These are phyloP conservation scores for Meloe dianella DNA, from an alignment of 2,888 invertebrate species.

Conservation along the genomic window DNA sequence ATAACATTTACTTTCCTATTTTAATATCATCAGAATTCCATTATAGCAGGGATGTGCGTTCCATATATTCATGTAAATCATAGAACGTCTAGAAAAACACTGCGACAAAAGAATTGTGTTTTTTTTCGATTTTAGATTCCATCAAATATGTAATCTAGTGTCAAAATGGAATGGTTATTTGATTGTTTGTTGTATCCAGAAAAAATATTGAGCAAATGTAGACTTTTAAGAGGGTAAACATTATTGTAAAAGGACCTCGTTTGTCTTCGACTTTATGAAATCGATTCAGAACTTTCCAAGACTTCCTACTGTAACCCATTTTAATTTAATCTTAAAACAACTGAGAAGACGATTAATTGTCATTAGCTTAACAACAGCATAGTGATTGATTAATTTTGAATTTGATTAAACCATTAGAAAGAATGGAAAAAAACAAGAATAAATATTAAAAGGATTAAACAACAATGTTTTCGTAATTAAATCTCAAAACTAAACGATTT, in stretches of 20 bases:
- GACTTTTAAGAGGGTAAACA: not conserved
- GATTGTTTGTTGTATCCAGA: not conserved
- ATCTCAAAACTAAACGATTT: not conserved
- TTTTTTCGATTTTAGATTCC: not conserved
- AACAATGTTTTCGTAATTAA: not conserved
- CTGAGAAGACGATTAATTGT: not conserved
- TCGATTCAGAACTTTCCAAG: not conserved
- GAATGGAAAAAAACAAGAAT: not conserved
- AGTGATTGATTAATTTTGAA: conserved; percentile 6
- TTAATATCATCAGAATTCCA: conserved; percentile 1
- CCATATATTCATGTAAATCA: conserved; percentile 12
- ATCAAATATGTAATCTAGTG: not conserved
- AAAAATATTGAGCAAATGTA: not conserved
- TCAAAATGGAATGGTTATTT: not conserved
- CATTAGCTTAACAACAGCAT: not conserved
- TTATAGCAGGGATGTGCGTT: not conserved
- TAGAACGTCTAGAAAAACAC: not conserved
- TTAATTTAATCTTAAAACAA: not conserved
- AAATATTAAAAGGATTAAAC: not conserved
- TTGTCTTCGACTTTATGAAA: not conserved
- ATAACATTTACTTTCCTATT: too few species aligned
- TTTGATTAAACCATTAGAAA: not conserved
- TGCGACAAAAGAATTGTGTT: not conserved
- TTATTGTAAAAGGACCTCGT: not conserved
- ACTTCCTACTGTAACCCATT: not conserved